Conservation (phyloP, 1,140 invertebrate genomes). For the Halictus rubicundus region DNA sequence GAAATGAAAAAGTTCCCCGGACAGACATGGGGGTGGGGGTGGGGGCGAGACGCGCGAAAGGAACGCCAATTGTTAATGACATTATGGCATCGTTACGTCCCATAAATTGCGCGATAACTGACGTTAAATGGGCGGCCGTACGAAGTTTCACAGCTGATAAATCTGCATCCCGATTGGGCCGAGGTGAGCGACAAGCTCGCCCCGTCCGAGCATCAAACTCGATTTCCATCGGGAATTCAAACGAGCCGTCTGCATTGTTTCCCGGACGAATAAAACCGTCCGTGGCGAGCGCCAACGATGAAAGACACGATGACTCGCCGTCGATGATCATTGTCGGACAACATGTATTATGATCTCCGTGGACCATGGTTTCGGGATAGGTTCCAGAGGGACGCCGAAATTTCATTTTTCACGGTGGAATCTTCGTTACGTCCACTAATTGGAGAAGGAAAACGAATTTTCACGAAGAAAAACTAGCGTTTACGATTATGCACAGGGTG, state of each 20-base stretch:
- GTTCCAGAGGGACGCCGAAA: too few species aligned
- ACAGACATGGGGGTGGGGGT: too few species aligned
- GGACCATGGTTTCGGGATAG: too few species aligned
- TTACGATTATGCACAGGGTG: too few species aligned
- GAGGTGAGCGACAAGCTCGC: not conserved
- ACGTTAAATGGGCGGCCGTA: constrained; percentile 6
- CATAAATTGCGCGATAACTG: constrained; percentile 26
- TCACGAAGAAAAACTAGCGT: too few species aligned
- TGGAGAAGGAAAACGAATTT: too few species aligned
- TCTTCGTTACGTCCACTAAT: too few species aligned
- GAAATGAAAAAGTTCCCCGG: not conserved
- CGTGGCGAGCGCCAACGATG: not conserved
- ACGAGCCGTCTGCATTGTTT: constrained; percentile 13
- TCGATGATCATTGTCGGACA: not conserved
- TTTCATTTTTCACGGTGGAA: too few species aligned
- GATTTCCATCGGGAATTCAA: constrained; percentile 27
- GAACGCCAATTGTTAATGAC: constrained; percentile 24
- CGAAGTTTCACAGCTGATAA: constrained; percentile 23
- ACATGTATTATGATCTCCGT: too few species aligned
- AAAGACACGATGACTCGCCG: not conserved
- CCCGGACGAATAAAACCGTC: constrained; percentile 11
- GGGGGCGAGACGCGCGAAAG: too few species aligned
- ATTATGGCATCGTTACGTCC: constrained; percentile 22
- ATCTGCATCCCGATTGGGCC: not conserved
- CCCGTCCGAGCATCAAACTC: constrained; percentile 6